phyloP scores from a whole-genome alignment of 2,113 vertebrate genomes.

The Gallinago media region DNA sequence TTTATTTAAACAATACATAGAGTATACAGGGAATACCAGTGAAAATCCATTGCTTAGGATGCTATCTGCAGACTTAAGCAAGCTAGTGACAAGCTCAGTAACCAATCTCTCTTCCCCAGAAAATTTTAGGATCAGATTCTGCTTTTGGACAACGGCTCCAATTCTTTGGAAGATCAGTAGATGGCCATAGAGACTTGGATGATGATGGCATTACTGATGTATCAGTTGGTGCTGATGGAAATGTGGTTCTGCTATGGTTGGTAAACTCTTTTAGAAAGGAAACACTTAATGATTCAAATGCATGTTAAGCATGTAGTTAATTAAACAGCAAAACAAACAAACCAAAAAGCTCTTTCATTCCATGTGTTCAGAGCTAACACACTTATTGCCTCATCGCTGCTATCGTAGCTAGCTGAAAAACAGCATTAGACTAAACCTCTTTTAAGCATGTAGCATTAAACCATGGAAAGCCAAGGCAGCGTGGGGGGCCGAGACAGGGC shows the following conservation, averaged over 20 bases:
- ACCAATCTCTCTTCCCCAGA: conserved; percentile 76
- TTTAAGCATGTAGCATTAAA: not conserved
- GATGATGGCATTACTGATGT: conserved; percentile 86
- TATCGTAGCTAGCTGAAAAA: not conserved
- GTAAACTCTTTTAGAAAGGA: conserved; percentile 41
- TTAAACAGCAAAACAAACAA: not conserved
- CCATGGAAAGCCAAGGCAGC: not conserved
- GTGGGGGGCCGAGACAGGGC: not conserved
- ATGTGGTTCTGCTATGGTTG: conserved; percentile 91
- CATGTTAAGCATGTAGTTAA: not conserved
- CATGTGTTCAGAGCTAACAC: not conserved
- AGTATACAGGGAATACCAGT: not conserved
- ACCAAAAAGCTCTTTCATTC: not conserved
- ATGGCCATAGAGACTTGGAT: conserved; percentile 87
- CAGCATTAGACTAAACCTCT: not conserved
- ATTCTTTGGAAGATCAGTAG: conserved; percentile 91
- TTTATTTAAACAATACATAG: not conserved
- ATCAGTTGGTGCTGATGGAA: conserved; percentile 88
- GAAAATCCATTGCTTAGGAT: not conserved
- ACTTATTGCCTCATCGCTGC: not conserved
- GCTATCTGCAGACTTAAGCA: not conserved
- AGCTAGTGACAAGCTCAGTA: not conserved
- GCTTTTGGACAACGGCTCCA: conserved; percentile 80
- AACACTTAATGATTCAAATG: not conserved
- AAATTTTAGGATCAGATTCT: conserved; percentile 83